These are phyloP conservation scores for Euschistus heros DNA, from an alignment of 1,140 invertebrate species.

Conservation along the genomic window DNA sequence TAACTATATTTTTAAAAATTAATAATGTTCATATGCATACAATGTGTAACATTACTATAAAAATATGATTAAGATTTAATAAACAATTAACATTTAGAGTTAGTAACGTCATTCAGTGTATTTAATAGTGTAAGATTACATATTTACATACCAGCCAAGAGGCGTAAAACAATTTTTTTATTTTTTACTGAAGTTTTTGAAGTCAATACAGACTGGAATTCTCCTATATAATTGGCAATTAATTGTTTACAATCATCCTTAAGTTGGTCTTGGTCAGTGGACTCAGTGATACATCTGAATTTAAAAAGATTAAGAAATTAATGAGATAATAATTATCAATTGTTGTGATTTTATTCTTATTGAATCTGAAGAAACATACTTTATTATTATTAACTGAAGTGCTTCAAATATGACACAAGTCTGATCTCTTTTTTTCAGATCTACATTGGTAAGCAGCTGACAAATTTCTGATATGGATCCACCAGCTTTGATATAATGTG, in stretches of 20 bases:
- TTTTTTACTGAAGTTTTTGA: not conserved
- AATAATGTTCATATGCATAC: not conserved
- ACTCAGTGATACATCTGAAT: constrained; percentile 3
- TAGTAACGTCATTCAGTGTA: too few species aligned
- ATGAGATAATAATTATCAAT: not conserved
- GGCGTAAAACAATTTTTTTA: not conserved
- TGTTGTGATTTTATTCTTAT: not conserved
- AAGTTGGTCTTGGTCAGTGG: not conserved
- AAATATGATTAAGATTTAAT: not conserved
- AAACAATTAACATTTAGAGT: too few species aligned
- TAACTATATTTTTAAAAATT: not conserved
- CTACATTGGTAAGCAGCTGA: not conserved
- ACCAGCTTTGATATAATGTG: constrained; percentile 5
- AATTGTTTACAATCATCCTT: constrained; percentile 9
- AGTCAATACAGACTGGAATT: not conserved
- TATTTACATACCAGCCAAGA: constrained; percentile 1
- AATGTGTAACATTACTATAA: not conserved
- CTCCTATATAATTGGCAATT: constrained; percentile 2
- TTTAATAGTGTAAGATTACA: not conserved
- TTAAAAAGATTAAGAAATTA: not conserved
- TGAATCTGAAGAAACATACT: not conserved
- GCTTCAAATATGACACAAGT: not conserved
- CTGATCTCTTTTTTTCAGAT: constrained; percentile 3
- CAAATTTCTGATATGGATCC: not conserved
- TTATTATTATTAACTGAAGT: constrained; percentile 5